Conservation (phyloP, 2,888 invertebrate species). For the Anticlea derivata region DNA sequence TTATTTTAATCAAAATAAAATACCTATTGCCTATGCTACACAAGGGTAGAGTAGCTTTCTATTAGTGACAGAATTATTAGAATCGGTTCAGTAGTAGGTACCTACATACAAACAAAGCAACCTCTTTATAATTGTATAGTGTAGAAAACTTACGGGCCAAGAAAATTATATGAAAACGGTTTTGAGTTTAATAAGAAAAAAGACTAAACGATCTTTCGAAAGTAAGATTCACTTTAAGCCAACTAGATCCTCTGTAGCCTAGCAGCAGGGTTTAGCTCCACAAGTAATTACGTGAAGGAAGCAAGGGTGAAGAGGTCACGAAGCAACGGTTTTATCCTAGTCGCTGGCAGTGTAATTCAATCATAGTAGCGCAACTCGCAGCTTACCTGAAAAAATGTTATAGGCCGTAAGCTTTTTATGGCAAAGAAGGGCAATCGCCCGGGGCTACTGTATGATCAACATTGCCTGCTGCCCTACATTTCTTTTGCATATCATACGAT, state of each 20-base stretch:
- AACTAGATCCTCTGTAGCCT: constrained; percentile 8
- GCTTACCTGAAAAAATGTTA: background rate
- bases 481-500: background rate
- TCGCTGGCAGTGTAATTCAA: background rate
- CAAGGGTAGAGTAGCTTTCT: no score
- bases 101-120: no score
- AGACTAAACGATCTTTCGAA: constrained; percentile 10
- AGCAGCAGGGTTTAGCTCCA: constrained; percentile 8
- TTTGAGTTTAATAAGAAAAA: no score
- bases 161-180: no score
- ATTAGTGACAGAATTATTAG: no score
- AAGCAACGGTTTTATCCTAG: constrained; percentile 22
- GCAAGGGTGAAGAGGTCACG: constrained; percentile 18
- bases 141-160: no score
- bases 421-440: background rate
- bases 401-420: background rate
- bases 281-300: constrained; percentile 24
- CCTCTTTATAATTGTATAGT: no score
- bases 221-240: constrained; percentile 20
- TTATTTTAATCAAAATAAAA: no score
- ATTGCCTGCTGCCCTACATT: background rate
- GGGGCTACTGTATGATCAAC: background rate
- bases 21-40: no score
- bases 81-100: no score
- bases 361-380: background rate